A percentile compares a stretch with the other conserved stretches of the same genome.
Evolutionary conservation across 2,113 vertebrate species (phyloP).

Genomic region (Laterallus jamaicensis): DNA sequence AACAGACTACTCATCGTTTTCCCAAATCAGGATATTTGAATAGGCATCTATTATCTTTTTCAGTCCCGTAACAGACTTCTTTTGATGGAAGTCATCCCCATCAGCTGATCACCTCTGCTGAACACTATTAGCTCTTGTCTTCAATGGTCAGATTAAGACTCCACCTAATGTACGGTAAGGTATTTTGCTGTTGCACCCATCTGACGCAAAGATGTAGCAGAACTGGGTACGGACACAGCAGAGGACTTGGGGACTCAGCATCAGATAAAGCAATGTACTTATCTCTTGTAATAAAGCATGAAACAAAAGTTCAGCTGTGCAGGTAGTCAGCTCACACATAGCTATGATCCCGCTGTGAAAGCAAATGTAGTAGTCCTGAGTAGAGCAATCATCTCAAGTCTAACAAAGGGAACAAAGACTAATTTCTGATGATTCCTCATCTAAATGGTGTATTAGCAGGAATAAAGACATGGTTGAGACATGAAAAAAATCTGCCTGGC

Average conservation of each 20-base stretch:
- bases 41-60: not conserved
- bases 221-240: not conserved
- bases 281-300: not conserved
- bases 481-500: not conserved
- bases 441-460: not conserved
- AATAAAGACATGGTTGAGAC: not conserved
- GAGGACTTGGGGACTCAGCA: not conserved
- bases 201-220: not conserved
- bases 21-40: not conserved
- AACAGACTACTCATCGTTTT: not conserved
- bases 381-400: not conserved
- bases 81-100: not conserved
- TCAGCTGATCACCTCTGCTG: not conserved
- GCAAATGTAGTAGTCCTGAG: not conserved
- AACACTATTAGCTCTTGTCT: not conserved
- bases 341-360: not conserved
- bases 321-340: not conserved
- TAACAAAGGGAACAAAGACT: not conserved
- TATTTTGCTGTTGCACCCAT: not conserved
- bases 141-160: not conserved
- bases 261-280: not conserved
- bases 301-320: not conserved
- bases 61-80: not conserved
- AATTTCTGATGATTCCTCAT: not conserved
- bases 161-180: not conserved